Evolutionary conservation across 2,797 vertebrate genomes (phyloP), one percentile per base, ranked within the genome.

Genomic region (Clarias pachynema): DNA sequence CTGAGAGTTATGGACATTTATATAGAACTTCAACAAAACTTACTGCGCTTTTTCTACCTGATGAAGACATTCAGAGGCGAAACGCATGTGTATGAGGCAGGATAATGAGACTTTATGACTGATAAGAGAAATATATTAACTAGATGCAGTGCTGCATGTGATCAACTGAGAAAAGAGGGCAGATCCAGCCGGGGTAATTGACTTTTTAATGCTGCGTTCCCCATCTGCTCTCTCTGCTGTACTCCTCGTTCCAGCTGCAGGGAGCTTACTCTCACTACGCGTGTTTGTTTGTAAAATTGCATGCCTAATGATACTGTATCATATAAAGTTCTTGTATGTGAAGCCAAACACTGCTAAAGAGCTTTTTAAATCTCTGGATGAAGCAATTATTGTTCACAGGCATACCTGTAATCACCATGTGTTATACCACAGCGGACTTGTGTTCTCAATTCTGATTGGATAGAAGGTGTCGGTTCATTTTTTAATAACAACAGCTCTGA

Each of bases 191-290:
- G 15, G 40, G 59, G 75, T 83, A 10, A 81, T 79, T 82, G 74
- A 84, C 26, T 79, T 79, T 79, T 84, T 34, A 84, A 10, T 68
- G 66, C 44, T 63, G 78, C 34, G 72, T 74, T 89, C 73, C 26
- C 59, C 78, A 73, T 89, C 84, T 77, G 63, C 74, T 88, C 37
- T 22, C 74, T 80, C 66, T 57, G 68, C 40, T 29, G 77, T 74
- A 14, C 56, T 84, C 34, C 75, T 69, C n/a, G 56, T 60, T 73
- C 65, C 77, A n/a, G 79, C 70, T 86, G 85, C 66, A 79, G 80
- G 20, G 59, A 59, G 8, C 18, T 68, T 8, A 15, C 22, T 56
- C 82, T 53, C 44, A 68, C 37, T 62, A 34, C 31, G 65, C 59
- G 69, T 75, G 72, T 82, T 77, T 77, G 72, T 60, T 29, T 72